Conservation (phyloP, 2,888 invertebrate species). For the Gastracanthus pulcherrimus region DNA sequence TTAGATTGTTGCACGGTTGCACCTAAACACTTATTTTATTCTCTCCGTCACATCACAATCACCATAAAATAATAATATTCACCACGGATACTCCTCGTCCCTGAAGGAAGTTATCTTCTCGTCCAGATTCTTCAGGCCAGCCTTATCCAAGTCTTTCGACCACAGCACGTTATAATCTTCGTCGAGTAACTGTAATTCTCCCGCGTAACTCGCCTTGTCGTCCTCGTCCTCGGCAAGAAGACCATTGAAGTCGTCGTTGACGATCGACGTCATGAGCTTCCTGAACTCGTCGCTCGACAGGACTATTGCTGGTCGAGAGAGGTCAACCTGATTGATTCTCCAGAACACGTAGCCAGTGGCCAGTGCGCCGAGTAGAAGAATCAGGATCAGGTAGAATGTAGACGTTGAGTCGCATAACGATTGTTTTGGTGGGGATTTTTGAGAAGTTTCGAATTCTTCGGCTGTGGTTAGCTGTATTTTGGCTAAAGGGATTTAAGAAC, state of each 20-base stretch:
- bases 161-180: neutral
- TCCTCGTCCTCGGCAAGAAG: neutral
- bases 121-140: neutral
- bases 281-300: neutral
- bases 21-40: no score
- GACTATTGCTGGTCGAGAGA: neutral
- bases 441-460: neutral
- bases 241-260: neutral
- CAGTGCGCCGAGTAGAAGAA: neutral
- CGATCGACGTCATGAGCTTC: neutral
- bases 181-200: neutral
- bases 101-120: neutral
- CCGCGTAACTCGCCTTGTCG: neutral
- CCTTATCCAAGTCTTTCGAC: slow-evolving; percentile 5
- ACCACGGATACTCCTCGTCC: neutral
- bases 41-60: neutral
- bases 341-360: neutral
- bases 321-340: neutral
- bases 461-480: neutral
- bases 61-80: neutral
- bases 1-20: no score
- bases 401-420: neutral
- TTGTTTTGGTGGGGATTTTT: neutral
- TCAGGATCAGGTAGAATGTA: neutral
- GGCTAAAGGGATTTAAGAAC: neutral